A percentile compares a stretch with the other conserved stretches of the same genome.
phyloP scores from a whole-genome alignment of 1,140 invertebrate genomes.

The Chrysoperla carnea region DNA sequence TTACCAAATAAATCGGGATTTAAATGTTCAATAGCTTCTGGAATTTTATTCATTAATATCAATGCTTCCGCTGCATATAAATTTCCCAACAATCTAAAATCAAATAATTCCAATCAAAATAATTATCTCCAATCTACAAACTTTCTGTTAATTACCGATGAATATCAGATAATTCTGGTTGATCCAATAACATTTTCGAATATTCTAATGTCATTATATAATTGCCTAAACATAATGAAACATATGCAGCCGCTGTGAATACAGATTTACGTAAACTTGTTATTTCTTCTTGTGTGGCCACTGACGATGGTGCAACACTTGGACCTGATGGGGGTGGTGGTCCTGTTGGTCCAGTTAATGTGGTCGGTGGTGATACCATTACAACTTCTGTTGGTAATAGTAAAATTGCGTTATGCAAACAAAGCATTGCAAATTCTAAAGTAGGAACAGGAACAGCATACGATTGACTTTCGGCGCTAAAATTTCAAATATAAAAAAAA shows the following conservation, averaged over 20 bases:
- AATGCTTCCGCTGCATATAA: constrained; percentile 80
- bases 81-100: constrained; percentile 59
- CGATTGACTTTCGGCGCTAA: constrained; percentile 39
- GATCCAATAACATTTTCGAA: constrained; percentile 46
- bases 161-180: constrained; percentile 37
- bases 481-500: constrained; percentile 1
- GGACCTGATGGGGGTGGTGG: constrained; percentile 15
- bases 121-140: constrained; percentile 1
- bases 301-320: constrained; percentile 13
- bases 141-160: not conserved
- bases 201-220: constrained; percentile 62
- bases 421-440: constrained; percentile 78
- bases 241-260: constrained; percentile 63
- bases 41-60: constrained; percentile 65
- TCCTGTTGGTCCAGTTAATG: constrained; percentile 6
- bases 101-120: constrained; percentile 3
- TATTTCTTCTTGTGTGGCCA: constrained; percentile 23
- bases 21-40: constrained; percentile 69
- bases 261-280: constrained; percentile 44
- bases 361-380: not conserved
- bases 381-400: constrained; percentile 25
- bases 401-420: constrained; percentile 67
- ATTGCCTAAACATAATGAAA: constrained; percentile 70
- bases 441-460: constrained; percentile 70
- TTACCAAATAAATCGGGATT: constrained; percentile 38